phyloP scores from a whole-genome alignment of 2,797 vertebrate species.

The Pantherophis alleghaniensis region DNA sequence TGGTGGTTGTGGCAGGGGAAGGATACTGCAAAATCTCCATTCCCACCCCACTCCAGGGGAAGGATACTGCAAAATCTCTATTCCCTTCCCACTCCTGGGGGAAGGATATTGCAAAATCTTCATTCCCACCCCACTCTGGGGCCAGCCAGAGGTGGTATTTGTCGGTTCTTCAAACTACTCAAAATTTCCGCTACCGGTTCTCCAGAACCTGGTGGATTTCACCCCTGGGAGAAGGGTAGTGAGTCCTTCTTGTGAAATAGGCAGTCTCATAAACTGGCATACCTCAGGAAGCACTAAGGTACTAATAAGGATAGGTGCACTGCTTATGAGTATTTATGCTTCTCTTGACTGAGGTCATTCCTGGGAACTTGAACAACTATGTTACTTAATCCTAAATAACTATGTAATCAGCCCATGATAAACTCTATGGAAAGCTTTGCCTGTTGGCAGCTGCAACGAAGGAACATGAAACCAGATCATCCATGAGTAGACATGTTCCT shows the following conservation, averaged over 20 bases:
- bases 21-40: no score
- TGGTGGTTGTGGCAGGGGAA: no score
- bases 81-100: no score
- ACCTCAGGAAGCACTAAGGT: constrained; percentile 22
- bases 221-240: constrained; percentile 8
- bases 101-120: no score
- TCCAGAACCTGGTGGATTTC: no score
- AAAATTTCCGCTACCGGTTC: no score
- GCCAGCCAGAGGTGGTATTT: no score
- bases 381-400: constrained; percentile 61
- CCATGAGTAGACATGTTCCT: constrained; percentile 59
- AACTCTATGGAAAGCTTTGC: constrained; percentile 41
- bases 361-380: constrained; percentile 50
- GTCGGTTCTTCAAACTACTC: no score
- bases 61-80: no score
- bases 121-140: no score
- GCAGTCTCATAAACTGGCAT: constrained; percentile 16
- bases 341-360: constrained; percentile 60
- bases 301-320: constrained; percentile 21
- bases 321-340: constrained; percentile 54
- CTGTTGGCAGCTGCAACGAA: constrained; percentile 47
- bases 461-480: constrained; percentile 52
- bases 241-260: constrained; percentile 24
- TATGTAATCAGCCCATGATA: constrained; percentile 47
- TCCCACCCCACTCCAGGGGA: no score